Base-by-base conservation (phyloP, 2,113 vertebrate species). In the Cichladusa arquata region DNA sequence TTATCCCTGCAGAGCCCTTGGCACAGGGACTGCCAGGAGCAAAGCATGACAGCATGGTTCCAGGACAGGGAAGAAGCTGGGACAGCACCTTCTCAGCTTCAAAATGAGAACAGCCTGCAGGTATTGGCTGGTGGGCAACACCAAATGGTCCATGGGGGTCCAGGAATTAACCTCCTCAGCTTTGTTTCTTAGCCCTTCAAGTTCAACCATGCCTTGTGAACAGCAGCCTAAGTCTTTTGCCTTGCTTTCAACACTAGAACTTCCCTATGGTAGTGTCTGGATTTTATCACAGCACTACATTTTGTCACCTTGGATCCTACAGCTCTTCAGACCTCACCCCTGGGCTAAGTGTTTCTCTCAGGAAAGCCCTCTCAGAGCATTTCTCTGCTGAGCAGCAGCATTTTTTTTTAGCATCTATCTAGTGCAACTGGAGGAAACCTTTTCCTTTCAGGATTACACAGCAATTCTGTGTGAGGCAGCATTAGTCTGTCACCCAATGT, bases 31-130 rank as follows among this genome's bases (percentile, higher is more conserved):
- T 28, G 40, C 4, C 0, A 0, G 45, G 40, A 91, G 13, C 2
- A 7, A 54, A 72, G 29, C 2, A 1, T 5, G 12, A 38, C 53
- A 54, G 18, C 48, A 29, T 1, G 0, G 19, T 80, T 65, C 17
- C n/a, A 47, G 45, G 61, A 22, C 11, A 25, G 40, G 15, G 7
- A 47, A 72, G 44, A 56, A 56, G 31, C 45, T 22, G 33, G 13
- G 8, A 81, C 3, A 3, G n/a, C 33, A 61, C 11, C 12, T 31
- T 47, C 28, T 44, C 23, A 56, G 44, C 36, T 33, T 51, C 22
- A 36, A 47, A 85, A 62, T 20, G 28, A 90, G 29, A 88, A 26
- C 40, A 72, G 48, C 62, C n/a, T 77, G 72, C 34, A 86, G 38
- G 6, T 44, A 5, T 16, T 69, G 20, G 28, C 71, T 61, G 36